Conservation (phyloP, 2,888 invertebrate genomes). For the Stenoptilia bipunctidactyla region DNA sequence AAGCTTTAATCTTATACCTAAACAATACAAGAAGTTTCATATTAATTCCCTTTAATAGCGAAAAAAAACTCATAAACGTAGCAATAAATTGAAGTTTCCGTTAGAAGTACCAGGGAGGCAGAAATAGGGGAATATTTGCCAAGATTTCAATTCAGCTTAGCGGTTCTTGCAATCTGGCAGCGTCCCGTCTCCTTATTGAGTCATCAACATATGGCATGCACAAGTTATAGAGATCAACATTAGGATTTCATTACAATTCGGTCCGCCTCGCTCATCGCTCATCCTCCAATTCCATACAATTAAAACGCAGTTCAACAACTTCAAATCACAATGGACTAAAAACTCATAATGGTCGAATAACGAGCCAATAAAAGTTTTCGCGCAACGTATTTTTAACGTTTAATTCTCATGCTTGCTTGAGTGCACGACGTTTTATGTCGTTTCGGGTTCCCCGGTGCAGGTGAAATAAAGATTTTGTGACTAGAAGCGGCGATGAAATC, state of each 20-base stretch:
- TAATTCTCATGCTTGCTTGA: slow-evolving; percentile 13
- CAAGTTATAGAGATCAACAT: slow-evolving; percentile 15
- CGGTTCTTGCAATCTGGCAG: slow-evolving; percentile 9
- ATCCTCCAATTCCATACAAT: slow-evolving; percentile 13
- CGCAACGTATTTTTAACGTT: slow-evolving; percentile 34
- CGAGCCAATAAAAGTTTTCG: slow-evolving; percentile 9
- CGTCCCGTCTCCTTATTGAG: slow-evolving; percentile 25
- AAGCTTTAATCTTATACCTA: not conserved
- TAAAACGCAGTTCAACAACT: slow-evolving; percentile 11
- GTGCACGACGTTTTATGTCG: no score
- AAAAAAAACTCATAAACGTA: not conserved
- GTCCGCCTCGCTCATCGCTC: no score
- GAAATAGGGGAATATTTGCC: slow-evolving; percentile 28
- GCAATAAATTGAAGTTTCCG: not conserved
- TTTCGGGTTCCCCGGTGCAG: slow-evolving; percentile 18
- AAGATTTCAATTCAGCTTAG: slow-evolving; percentile 42
- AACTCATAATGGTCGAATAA: not conserved
- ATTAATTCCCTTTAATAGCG: not conserved
- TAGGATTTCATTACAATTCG: no score
- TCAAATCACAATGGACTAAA: not conserved
- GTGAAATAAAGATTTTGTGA: slow-evolving; percentile 33
- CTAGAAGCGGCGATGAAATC: slow-evolving; percentile 20
- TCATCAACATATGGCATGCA: slow-evolving; percentile 35
- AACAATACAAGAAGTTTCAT: not conserved
- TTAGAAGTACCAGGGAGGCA: slow-evolving; percentile 9